phyloP scores from a whole-genome alignment of 2,888 invertebrate species.

The Eupithecia centaureata region DNA sequence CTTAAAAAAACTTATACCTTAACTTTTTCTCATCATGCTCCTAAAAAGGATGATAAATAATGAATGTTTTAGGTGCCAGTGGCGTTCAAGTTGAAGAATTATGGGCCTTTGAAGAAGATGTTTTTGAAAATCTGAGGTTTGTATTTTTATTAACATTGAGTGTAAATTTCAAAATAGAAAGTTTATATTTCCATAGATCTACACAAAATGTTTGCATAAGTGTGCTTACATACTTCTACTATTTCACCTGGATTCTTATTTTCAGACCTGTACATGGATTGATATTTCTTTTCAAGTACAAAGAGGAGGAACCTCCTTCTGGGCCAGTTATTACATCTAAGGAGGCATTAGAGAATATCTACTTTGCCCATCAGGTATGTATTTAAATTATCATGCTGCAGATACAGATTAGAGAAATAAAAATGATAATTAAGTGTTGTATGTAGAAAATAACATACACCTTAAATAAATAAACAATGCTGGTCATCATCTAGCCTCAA shows the following conservation, averaged over 20 bases:
- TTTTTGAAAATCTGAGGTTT: slow-evolving; percentile 94
- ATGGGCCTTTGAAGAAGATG: slow-evolving; percentile 96
- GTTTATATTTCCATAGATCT: neutral
- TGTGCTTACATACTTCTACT: no score
- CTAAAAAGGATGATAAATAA: neutral
- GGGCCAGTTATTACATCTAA: slow-evolving; percentile 91
- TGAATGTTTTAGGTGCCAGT: slow-evolving; percentile 88
- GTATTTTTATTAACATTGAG: neutral
- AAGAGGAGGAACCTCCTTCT: slow-evolving; percentile 90
- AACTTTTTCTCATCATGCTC: no score
- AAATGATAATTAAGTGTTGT: no score
- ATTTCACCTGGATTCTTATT: slow-evolving; percentile 32
- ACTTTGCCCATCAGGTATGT: slow-evolving; percentile 97
- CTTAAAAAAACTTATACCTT: no score
- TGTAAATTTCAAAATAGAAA: neutral
- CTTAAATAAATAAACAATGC: no score
- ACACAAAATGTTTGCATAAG: neutral
- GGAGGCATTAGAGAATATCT: slow-evolving; percentile 93
- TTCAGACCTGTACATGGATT: slow-evolving; percentile 98
- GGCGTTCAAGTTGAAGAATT: slow-evolving; percentile 99
- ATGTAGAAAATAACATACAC: no score
- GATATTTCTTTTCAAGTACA: slow-evolving; percentile 98
- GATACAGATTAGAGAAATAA: neutral
- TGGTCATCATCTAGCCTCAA: no score
- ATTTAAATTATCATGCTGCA: neutral